Evolutionary conservation across 2,113 vertebrate genomes (phyloP).

Genomic region (Neodontobutis hainanensis): DNA sequence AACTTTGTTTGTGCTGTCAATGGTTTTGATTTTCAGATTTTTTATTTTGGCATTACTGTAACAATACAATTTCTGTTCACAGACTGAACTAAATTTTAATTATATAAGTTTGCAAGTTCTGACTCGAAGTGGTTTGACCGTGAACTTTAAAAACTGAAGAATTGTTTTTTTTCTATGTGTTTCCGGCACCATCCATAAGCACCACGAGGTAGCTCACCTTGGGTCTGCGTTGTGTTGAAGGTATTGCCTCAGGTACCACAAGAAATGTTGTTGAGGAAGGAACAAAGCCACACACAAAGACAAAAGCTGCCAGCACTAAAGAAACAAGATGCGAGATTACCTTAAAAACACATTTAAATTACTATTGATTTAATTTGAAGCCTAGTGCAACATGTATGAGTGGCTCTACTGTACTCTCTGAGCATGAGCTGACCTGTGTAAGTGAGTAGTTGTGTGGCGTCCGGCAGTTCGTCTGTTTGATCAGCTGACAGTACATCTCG

Average conservation of each 20-base stretch:
- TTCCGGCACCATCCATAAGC: background rate
- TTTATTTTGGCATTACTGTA: no score
- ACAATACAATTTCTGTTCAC: no score
- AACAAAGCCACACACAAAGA: constrained; percentile 89
- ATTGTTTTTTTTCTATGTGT: no score
- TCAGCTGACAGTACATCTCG: constrained; percentile 89
- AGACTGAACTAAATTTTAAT: no score
- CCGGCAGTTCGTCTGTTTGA: constrained; percentile 85
- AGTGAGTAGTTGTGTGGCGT: constrained; percentile 85
- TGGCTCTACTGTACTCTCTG: background rate
- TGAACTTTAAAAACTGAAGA: no score
- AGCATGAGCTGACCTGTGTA: constrained; percentile 82
- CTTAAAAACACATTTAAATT: accelerated
- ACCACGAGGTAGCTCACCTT: constrained; percentile 66
- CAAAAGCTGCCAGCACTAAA: constrained; percentile 89
- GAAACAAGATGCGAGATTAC: background rate
- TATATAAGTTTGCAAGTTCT: no score
- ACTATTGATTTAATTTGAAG: background rate
- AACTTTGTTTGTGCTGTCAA: no score
- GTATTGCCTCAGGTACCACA: constrained; percentile 89
- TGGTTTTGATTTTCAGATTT: no score
- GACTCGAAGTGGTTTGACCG: no score
- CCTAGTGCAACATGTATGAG: background rate
- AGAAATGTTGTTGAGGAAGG: constrained; percentile 89
- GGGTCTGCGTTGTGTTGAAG: constrained; percentile 85